A percentile compares a stretch with the other conserved stretches of the same genome.
Evolutionary conservation across 2,888 invertebrate species (phyloP).

Genomic region (Agonopterix alstromeriana): DNA sequence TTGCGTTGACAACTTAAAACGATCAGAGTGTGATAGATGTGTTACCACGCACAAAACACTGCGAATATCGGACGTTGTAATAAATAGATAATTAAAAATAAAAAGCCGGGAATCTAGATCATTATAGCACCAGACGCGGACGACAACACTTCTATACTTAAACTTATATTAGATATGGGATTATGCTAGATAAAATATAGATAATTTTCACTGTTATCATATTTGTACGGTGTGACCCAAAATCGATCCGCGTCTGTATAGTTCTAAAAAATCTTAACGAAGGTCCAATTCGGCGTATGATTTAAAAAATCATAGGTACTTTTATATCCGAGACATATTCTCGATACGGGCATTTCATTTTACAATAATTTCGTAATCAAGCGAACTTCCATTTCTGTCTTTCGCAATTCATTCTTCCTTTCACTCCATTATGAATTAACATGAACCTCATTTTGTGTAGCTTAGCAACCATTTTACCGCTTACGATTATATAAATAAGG

Average conservation of each 20-base stretch:
- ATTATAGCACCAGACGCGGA: not conserved
- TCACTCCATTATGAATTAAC: constrained; percentile 31
- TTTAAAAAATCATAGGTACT: constrained; percentile 15
- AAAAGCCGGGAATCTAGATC: not conserved
- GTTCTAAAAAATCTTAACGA: constrained; percentile 28
- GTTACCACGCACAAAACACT: constrained; percentile 33
- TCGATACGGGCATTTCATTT: constrained; percentile 30
- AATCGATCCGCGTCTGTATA: not conserved
- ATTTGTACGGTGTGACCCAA: not conserved
- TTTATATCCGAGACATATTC: too few species aligned
- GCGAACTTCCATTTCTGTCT: constrained; percentile 45
- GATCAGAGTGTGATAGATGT: constrained; percentile 2
- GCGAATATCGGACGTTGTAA: constrained; percentile 37
- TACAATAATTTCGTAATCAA: not conserved
- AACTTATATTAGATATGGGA: too few species aligned
- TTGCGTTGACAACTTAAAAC: constrained; percentile 2
- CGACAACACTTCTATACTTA: not conserved
- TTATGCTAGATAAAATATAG: too few species aligned
- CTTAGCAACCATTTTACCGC: constrained; percentile 20
- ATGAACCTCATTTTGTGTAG: constrained; percentile 58
- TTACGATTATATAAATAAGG: not conserved
- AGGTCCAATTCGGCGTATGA: constrained; percentile 50
- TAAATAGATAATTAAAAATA: constrained; percentile 4
- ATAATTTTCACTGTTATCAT: too few species aligned
- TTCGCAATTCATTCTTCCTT: constrained; percentile 50